Base-by-base conservation (phyloP, 2,797 vertebrate species). In the Phyllotis vaccarum region DNA sequence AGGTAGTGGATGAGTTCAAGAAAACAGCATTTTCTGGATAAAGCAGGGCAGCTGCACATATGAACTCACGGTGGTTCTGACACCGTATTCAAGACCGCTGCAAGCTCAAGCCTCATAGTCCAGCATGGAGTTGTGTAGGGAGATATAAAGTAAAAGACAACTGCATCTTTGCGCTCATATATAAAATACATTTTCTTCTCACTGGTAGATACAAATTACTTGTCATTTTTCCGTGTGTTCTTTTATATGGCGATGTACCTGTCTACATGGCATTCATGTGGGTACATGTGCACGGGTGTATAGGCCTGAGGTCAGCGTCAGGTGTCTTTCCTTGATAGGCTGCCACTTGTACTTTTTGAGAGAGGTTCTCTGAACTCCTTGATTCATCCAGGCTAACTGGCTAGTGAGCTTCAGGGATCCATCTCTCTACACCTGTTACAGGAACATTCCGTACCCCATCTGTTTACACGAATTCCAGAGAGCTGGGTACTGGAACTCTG, bases 141-240 rank as follows among this genome's bases (percentile, higher is more conserved):
- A 46, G 4, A 49, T 8, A 10, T 7, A 6, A 76, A 64, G 80
- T 70, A 85, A 60, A 96, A 56, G 34, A 64, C 9, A 46, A n/a
- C 49, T 56, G 24, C 5, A 46, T 27, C 46, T 49, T 49, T 49
- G 46, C 46, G 9, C 46, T 49, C 46, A 49, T 49, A 5, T 49
- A 49, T 49, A 49, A 5, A 49, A 9, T 87, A 66, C 49, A 72
- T 58, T 94, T 96, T 91, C 31, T 85, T 90, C 78, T 90, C 43
- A 31, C 76, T 86, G 87, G 5, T 43, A 88, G 81, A 79, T 86
- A 62, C 24, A 79, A 60, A 75, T 91, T 91, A 58, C 27, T 80
- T 11, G 49, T 66, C 34, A 82, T 27, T 89, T 66, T 66, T 52
- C 21, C 90, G 3, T n/a, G n/a, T 58, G 5, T 31, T 6, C 66